Evolutionary conservation across 2,888 invertebrate species (phyloP).

Genomic region (Sarcophaga subvicina): DNA sequence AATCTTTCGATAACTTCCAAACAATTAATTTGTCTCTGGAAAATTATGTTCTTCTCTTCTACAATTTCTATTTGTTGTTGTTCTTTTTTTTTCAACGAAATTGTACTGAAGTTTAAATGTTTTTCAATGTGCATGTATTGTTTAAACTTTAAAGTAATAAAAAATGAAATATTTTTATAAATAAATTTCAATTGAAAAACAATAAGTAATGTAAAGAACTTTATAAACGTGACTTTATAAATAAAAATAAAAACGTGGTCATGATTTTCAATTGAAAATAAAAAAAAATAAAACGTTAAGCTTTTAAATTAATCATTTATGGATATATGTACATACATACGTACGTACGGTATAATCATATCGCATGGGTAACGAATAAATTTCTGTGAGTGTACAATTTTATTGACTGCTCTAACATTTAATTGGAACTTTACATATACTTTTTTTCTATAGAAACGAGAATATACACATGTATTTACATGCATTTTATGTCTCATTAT

Average conservation of each 20-base stretch:
- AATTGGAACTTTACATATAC: not conserved
- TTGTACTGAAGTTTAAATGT: too few species aligned
- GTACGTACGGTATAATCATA: too few species aligned
- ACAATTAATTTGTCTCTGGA: too few species aligned
- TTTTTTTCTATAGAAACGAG: not conserved
- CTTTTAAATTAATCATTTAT: too few species aligned
- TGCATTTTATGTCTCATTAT: not conserved
- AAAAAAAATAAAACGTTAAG: not conserved
- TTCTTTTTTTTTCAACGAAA: not conserved
- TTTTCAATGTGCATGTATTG: not conserved
- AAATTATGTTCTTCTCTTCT: too few species aligned
- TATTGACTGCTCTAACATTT: not conserved
- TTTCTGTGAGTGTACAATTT: not conserved
- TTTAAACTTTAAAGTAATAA: not conserved
- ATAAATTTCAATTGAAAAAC: too few species aligned
- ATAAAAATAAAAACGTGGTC: not conserved
- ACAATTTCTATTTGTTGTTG: too few species aligned
- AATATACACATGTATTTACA: not conserved
- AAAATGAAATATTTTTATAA: too few species aligned
- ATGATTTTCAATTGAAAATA: not conserved
- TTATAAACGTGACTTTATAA: not conserved
- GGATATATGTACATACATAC: too few species aligned
- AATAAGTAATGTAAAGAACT: too few species aligned
- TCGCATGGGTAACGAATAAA: not conserved
- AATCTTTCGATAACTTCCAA: too few species aligned